Evolutionary conservation across 37 sponge, comb jelly and placozoan species (phyloP), one percentile per base, ranked within the genome.

Genomic region (Halichondria panicea): DNA sequence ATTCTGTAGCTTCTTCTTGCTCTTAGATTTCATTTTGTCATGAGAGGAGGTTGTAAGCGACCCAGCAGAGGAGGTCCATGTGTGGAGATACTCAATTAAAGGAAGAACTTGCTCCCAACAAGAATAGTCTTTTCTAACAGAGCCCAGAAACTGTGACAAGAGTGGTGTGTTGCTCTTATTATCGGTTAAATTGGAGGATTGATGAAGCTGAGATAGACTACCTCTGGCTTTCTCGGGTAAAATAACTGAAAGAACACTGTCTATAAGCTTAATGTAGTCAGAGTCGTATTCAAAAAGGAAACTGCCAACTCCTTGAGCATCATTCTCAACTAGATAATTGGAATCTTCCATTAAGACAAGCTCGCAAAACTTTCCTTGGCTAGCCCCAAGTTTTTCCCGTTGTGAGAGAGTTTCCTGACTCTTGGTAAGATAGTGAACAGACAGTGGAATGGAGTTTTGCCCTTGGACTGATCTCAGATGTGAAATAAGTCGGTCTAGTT

Each of bases 251-350:
- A 84, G 34, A 27, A 84, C 28, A 31, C 63, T 76, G 41, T 84
- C 84, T 12, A 84, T 28, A 39, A 84, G 76, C 19, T 68, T 34
- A 19, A 64, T 24, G 34, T 84, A 84, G 11, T 59, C 63, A 2
- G 48, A 24, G 33, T 84, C 84, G 25, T 61, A 58, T 57, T 84
- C 84, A 61, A 84, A 75, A 34, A 70, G 34, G 43, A 75, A 76
- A 36, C 63, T 52, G 0, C 71, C 84, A 42, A 58, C 69, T 1
- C 48, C 78, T 39, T 60, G 66, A 38, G 66, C 2, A 2, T 31
- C 12, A 15, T 15, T 11, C 18, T 45, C n/a, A 31, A 30, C 32
- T 64, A 4, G 39, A n/a, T 39, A 0, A 43, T 1, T 1, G 25
- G 40, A 35, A 1, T 42, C 74, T 34, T 33, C 34, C 25, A 9